Percentiles rank a stretch among this genome's conserved stretches.
phyloP scores from a whole-genome alignment of 2,888 invertebrate species.

The Agrochola circellaris region DNA sequence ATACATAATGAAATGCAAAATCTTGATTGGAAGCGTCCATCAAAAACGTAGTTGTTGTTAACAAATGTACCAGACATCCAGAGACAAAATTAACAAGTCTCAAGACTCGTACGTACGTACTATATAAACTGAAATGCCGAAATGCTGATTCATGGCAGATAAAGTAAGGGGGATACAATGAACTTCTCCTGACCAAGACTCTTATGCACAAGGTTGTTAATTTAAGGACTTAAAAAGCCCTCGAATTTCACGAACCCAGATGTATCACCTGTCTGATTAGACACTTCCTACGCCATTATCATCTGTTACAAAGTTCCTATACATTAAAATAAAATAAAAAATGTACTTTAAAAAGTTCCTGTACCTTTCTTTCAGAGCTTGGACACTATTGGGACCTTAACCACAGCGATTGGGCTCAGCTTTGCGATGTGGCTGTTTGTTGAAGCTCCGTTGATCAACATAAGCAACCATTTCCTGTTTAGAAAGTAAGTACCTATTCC shows the following conservation, averaged over 20 bases:
- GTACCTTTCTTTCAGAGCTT: slow-evolving; percentile 22
- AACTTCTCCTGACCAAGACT: not conserved
- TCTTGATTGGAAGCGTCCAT: not conserved
- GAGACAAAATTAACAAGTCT: not conserved
- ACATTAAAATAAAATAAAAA: too few relatives aligned
- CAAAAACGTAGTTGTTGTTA: not conserved
- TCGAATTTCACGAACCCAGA: not conserved
- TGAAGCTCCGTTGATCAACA: slow-evolving; percentile 63
- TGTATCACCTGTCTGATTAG: not conserved
- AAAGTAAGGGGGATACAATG: not conserved
- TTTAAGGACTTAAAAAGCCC: not conserved
- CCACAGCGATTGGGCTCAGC: slow-evolving; percentile 33
- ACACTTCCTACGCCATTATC: not conserved
- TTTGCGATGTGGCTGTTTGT: slow-evolving; percentile 60
- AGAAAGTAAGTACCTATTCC: slow-evolving; percentile 42
- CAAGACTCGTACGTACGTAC: not conserved
- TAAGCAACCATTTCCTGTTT: slow-evolving; percentile 45
- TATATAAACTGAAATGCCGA: not conserved
- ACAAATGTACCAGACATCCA: not conserved
- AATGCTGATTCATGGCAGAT: not conserved
- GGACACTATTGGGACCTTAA: slow-evolving; percentile 18
- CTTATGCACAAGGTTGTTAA: not conserved
- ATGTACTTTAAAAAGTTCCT: not conserved
- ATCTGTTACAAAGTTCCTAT: not conserved
- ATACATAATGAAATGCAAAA: too few relatives aligned